Percentiles rank a stretch among this genome's conserved stretches.
phyloP scores from a whole-genome alignment of 1,140 invertebrate species.

The Apis mellifera region DNA sequence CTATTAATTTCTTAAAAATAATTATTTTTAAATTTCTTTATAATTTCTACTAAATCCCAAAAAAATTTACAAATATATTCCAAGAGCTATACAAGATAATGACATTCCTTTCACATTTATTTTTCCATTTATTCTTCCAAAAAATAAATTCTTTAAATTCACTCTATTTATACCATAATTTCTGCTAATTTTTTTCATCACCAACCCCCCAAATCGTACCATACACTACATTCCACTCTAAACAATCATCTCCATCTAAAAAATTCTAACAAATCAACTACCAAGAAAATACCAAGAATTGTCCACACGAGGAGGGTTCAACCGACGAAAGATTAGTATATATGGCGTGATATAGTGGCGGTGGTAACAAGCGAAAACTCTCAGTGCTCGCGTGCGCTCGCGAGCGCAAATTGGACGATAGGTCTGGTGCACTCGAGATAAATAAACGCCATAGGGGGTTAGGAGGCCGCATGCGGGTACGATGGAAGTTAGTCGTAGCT shows the following conservation, averaged over 20 bases:
- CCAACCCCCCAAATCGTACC: background rate
- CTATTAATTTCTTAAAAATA: too few species aligned
- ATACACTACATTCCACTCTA: background rate
- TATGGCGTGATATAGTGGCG: constrained; percentile 39
- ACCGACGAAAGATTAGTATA: constrained; percentile 39
- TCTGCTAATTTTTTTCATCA: too few species aligned
- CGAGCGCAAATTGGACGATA: constrained; percentile 66
- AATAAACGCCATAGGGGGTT: constrained; percentile 62
- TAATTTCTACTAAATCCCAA: too few species aligned
- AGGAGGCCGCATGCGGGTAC: constrained; percentile 60
- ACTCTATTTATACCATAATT: too few species aligned
- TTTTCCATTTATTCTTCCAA: too few species aligned
- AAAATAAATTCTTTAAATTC: too few species aligned
- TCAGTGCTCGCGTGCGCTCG: constrained; percentile 36
- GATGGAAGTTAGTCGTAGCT: constrained; percentile 47
- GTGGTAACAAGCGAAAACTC: constrained; percentile 49
- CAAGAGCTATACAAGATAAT: too few species aligned
- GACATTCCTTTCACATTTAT: too few species aligned
- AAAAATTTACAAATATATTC: too few species aligned
- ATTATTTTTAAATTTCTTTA: too few species aligned
- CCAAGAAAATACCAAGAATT: background rate
- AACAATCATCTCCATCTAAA: too few species aligned
- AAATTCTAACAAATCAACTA: too few species aligned
- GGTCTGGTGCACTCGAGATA: constrained; percentile 62
- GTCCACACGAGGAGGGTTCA: background rate